These are phyloP conservation scores for Paradoxurus hermaphroditus DNA, from an alignment of 2,113 vertebrate species.

Conservation along the genomic window DNA sequence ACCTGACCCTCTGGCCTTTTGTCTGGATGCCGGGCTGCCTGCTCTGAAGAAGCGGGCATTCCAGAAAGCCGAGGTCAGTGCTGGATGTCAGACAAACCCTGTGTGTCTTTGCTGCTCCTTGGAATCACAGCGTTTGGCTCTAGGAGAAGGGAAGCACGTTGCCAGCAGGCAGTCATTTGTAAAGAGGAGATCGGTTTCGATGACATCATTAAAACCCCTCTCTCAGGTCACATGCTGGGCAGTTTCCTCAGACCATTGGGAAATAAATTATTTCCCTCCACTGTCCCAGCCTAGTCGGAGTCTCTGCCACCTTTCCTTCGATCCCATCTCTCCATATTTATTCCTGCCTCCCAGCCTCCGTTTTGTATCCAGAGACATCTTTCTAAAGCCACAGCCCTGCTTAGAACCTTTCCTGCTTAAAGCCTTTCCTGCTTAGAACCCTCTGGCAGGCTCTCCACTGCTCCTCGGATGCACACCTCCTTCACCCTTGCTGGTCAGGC, in stretches of 20 bases:
- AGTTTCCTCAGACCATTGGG: slow-evolving; percentile 30
- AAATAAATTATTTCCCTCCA: not conserved
- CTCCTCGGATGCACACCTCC: not conserved
- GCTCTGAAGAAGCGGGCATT: slow-evolving; percentile 67
- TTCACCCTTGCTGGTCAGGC: not conserved
- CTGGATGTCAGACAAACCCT: slow-evolving; percentile 65
- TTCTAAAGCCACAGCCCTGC: not conserved
- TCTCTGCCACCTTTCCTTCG: not conserved
- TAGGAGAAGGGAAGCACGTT: not conserved
- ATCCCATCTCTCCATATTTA: not conserved
- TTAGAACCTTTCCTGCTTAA: not conserved
- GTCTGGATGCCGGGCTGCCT: slow-evolving; percentile 46
- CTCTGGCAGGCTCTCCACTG: not conserved
- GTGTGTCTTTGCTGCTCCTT: slow-evolving; percentile 66
- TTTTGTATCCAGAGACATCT: not conserved
- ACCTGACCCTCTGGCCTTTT: slow-evolving; percentile 71
- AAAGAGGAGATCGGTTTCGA: slow-evolving; percentile 49
- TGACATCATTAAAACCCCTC: slow-evolving; percentile 68
- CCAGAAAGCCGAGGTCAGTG: slow-evolving; percentile 73
- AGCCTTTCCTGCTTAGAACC: not conserved
- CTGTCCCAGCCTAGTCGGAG: not conserved
- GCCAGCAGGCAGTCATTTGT: slow-evolving; percentile 61
- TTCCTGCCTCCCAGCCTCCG: not conserved
- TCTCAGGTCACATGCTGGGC: slow-evolving; percentile 63
- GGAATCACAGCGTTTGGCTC: slow-evolving; percentile 41